Conservation (phyloP, 2,113 vertebrate species). For the Plecotus auritus region DNA sequence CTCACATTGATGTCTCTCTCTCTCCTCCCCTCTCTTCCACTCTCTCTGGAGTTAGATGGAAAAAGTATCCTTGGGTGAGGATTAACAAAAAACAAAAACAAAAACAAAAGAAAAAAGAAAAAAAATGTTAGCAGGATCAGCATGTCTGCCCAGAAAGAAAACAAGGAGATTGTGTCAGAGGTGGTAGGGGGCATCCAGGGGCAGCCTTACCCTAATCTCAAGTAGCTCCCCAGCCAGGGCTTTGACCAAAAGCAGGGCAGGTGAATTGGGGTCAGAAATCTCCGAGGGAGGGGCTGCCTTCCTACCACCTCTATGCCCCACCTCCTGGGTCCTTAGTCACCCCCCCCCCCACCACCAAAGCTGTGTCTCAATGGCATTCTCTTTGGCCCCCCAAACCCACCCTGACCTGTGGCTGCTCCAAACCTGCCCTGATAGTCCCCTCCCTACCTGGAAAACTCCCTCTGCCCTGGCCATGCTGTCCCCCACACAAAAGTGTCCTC, state of each 20-base stretch:
- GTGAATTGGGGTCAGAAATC: background rate
- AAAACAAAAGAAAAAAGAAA: background rate
- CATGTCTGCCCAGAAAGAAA: background rate
- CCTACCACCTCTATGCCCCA: background rate
- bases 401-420: background rate
- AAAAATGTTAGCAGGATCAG: background rate
- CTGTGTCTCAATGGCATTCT: background rate
- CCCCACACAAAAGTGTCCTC: background rate
- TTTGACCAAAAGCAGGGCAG: background rate
- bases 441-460: background rate
- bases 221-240: background rate
- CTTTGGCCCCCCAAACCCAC: background rate
- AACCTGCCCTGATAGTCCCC: too few relatives aligned
- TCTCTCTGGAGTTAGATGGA: too few relatives aligned
- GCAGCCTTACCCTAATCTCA: too few relatives aligned
- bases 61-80: too few relatives aligned
- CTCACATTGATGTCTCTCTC: too few relatives aligned
- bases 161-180: background rate
- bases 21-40: too few relatives aligned
- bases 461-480: background rate
- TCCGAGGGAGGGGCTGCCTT: fast-evolving
- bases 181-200: fast-evolving
- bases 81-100: too few relatives aligned
- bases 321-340: background rate
- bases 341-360: fast-evolving